A percentile compares a stretch with the other conserved stretches of the same genome.
These are phyloP conservation scores for Clistopyga incitator DNA, from an alignment of 2,888 invertebrate genomes.

Conservation along the genomic window DNA sequence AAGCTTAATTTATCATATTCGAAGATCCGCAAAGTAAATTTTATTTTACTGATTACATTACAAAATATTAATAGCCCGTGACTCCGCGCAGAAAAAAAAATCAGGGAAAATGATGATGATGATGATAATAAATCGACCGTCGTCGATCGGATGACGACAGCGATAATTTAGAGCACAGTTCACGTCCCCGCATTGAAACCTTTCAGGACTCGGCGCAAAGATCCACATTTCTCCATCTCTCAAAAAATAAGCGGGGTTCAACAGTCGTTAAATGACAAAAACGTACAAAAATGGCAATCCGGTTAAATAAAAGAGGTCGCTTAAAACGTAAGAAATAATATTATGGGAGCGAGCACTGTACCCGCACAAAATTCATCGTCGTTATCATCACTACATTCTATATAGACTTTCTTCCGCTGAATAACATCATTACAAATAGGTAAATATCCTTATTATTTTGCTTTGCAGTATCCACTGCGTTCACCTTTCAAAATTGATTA, in stretches of 20 bases:
- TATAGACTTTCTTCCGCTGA: conserved; percentile 68
- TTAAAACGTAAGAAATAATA: not conserved
- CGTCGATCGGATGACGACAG: conserved; percentile 69
- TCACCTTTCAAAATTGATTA: conserved; percentile 38
- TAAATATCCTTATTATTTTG: conserved; percentile 62
- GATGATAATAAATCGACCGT: conserved; percentile 56
- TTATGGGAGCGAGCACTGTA: not conserved
- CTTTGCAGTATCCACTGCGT: conserved; percentile 40
- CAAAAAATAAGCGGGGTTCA: not conserved
- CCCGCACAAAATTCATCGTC: conserved; percentile 5
- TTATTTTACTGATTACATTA: conserved; percentile 73
- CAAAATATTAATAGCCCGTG: conserved; percentile 72
- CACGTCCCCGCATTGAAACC: not conserved
- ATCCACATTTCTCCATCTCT: not conserved
- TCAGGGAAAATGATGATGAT: conserved; percentile 10
- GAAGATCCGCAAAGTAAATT: conserved; percentile 52
- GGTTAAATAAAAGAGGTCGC: not conserved
- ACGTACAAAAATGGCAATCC: not conserved
- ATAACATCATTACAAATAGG: conserved; percentile 63
- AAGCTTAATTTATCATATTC: conserved; percentile 13
- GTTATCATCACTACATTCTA: conserved; percentile 61
- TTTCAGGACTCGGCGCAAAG: not conserved
- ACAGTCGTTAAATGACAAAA: not conserved
- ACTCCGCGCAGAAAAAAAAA: conserved; percentile 20
- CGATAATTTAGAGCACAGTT: not conserved